Evolutionary conservation across 2,888 invertebrate species (phyloP).

Genomic region (Cephonodes hylas): DNA sequence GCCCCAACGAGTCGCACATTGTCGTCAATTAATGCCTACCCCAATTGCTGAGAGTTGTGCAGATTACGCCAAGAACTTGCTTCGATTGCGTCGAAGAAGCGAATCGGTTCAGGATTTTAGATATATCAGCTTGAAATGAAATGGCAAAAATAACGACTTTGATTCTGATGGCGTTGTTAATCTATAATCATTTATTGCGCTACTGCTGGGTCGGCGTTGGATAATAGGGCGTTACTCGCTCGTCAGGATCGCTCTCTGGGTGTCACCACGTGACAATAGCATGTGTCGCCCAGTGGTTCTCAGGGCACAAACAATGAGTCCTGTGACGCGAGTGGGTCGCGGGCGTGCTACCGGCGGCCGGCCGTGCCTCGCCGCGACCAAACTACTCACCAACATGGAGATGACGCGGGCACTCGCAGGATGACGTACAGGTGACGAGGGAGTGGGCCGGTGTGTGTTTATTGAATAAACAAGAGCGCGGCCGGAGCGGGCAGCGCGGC

Average conservation of each 20-base stretch:
- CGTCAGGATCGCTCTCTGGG: not conserved
- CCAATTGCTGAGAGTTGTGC: too few relatives aligned
- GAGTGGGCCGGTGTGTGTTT: constrained; percentile 44
- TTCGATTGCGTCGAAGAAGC: too few relatives aligned
- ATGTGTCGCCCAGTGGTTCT: not conserved
- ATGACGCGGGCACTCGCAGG: not conserved
- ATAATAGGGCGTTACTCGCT: not conserved
- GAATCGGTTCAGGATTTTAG: too few relatives aligned
- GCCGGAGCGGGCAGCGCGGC: constrained; percentile 37
- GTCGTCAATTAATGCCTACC: not conserved
- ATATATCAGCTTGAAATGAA: too few relatives aligned
- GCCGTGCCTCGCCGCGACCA: not conserved
- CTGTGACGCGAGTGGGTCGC: not conserved
- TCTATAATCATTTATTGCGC: not conserved
- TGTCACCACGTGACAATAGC: not conserved
- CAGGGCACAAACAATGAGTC: not conserved
- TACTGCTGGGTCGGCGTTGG: not conserved
- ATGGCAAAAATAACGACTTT: not conserved
- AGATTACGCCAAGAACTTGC: too few relatives aligned
- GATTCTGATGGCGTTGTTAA: not conserved
- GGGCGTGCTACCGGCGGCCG: not conserved
- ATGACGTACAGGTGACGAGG: constrained; percentile 14
- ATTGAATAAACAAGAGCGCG: constrained; percentile 63
- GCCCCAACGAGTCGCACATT: not conserved
- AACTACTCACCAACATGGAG: not conserved